Base-by-base conservation (phyloP, 2,888 invertebrate genomes). In the Gymnosoma rotundatum region DNA sequence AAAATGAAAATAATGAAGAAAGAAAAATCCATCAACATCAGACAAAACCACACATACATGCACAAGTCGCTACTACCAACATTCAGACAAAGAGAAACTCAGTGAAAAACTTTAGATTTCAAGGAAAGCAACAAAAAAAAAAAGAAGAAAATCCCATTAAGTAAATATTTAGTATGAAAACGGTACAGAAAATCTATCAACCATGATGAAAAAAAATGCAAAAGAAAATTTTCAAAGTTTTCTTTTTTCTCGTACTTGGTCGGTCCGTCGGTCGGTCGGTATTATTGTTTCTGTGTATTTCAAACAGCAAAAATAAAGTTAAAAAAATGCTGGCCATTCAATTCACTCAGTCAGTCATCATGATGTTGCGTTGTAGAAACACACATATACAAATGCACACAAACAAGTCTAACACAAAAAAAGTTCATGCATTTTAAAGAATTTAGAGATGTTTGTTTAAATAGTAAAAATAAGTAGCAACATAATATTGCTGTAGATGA, bases 131-230 rank as follows among this genome's bases (percentile, higher is more conserved):
- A n/a, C n/a, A n/a, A n/a, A n/a, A n/a, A n/a, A n/a, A n/a, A n/a
- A 45, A 21, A 21, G 7, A 56, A 21, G 14, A 76, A 72, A 73
- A 73, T 83, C 64, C 74, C 81, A 78, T 76, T 80, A 76, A 73
- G 61, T 80, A 80, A 80, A 83, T 78, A 84, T 84, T 84, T 82
- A 74, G 75, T 79, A 80, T 63, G 73, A 84, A 81, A 84, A 84
- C 67, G 83, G 66, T 79, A 83, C 83, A 70, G 72, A 78, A 79
- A 81, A 83, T 67, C 73, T 81, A 84, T 80, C 80, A 81, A 81
- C 81, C 81, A 76, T 84, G 45, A 80, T 73, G 67, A 45, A 75
- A 45, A 75, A 80, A 83, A 74, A 66, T 67, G 56, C 48, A 70
- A 81, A 60, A 64, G 63, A 64, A 82, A 81, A 76, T 52, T 42